Conservation (phyloP, 2,797 vertebrate species). For the Acomys russatus region DNA sequence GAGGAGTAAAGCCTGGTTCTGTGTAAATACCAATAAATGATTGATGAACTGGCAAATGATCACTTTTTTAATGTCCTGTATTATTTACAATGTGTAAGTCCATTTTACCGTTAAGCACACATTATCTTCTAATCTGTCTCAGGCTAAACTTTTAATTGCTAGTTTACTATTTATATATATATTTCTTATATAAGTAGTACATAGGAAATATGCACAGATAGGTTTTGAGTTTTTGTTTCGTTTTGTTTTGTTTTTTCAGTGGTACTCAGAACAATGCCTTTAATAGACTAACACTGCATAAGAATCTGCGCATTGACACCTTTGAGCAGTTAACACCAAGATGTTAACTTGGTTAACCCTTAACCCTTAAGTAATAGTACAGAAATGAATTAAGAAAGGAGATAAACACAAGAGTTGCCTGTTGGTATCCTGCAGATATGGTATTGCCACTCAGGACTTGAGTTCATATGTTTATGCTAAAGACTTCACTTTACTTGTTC, state of each 20-base stretch:
- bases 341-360: background rate
- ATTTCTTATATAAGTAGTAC: background rate
- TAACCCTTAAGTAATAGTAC: background rate
- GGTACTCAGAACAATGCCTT: background rate
- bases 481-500: background rate
- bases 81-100: background rate
- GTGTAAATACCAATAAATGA: background rate
- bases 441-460: background rate
- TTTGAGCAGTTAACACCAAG: background rate
- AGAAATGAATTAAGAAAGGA: background rate
- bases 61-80: slow-evolving; percentile 17
- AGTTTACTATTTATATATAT: background rate
- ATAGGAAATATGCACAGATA: background rate
- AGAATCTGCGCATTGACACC: background rate
- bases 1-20: background rate
- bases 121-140: background rate
- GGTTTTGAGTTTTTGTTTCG: background rate
- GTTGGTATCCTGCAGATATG: background rate
- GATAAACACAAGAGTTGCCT: background rate
- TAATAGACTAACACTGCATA: background rate
- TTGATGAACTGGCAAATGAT: background rate
- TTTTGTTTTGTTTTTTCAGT: background rate
- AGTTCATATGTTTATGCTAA: background rate
- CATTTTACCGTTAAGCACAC: slow-evolving; percentile 1
- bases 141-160: background rate